These are phyloP conservation scores for Heliconius aoede DNA, from an alignment of 2,888 invertebrate species.

Conservation along the genomic window DNA sequence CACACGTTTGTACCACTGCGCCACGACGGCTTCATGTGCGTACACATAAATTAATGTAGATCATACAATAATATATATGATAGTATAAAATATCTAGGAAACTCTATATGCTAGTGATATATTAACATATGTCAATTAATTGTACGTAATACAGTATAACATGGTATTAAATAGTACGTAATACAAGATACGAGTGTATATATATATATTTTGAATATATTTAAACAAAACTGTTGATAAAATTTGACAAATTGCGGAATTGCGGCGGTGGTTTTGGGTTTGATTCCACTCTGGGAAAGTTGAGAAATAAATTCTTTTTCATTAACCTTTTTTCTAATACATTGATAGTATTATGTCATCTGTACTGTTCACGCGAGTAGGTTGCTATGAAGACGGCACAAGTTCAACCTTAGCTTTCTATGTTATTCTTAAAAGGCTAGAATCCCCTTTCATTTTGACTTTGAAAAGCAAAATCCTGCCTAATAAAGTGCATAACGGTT, in stretches of 20 bases:
- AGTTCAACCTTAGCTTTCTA: conserved; percentile 46
- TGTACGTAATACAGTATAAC: background rate
- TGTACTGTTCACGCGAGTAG: conserved; percentile 20
- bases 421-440: conserved; percentile 46
- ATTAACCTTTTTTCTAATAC: too few species aligned
- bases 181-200: background rate
- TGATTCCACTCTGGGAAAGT: background rate
- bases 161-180: background rate
- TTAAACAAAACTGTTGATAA: rapidly evolving
- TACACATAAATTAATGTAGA: too few species aligned
- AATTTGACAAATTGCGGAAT: background rate
- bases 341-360: conserved; percentile 5
- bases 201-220: background rate
- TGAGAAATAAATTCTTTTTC: background rate
- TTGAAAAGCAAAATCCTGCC: conserved; percentile 44
- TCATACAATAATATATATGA: background rate
- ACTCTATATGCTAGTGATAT: conserved; percentile 13
- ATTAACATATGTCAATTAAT: conserved; percentile 14
- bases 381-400: conserved; percentile 38
- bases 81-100: conserved; percentile 4
- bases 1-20: too few species aligned
- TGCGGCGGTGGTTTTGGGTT: too few species aligned
- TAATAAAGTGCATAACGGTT: conserved; percentile 37
- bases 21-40: too few species aligned
- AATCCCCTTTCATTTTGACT: conserved; percentile 43